Evolutionary conservation across 2,797 vertebrate genomes (phyloP).

Genomic region (Muscicapa striata): DNA sequence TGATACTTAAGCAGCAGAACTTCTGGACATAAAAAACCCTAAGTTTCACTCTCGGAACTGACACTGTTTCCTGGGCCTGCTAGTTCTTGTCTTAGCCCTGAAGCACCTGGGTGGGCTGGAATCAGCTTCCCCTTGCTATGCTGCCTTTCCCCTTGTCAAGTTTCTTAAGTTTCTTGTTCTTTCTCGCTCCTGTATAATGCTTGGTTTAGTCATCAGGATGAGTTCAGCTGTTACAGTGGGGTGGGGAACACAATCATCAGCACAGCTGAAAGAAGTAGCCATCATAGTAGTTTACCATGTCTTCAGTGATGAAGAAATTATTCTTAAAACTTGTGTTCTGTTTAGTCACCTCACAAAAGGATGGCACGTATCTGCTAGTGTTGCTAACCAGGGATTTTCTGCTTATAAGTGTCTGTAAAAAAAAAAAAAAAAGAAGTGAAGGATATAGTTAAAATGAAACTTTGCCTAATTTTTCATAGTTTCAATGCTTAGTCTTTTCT

Average conservation of each 20-base stretch:
- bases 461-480: not conserved
- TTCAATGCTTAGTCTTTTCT: not conserved
- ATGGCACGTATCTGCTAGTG: not conserved
- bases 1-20: not conserved
- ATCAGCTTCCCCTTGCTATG: rapidly evolving
- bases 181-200: rapidly evolving
- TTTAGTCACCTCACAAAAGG: not conserved
- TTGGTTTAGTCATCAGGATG: not conserved
- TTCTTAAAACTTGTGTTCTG: not conserved
- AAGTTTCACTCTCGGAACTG: rapidly evolving
- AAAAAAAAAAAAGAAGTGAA: not conserved
- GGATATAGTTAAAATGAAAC: not conserved
- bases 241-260: not conserved
- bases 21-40: rapidly evolving
- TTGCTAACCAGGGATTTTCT: not conserved
- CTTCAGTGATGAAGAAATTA: not conserved
- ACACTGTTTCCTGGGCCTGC: rapidly evolving
- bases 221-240: rapidly evolving
- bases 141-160: not conserved
- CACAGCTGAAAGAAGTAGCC: not conserved
- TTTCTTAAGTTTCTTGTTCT: not conserved
- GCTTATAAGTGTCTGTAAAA: rapidly evolving
- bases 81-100: no score
- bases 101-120: not conserved
- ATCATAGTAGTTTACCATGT: rapidly evolving